phyloP scores from a whole-genome alignment of 2,113 vertebrate genomes.

The Sarotherodon lohbergeri region DNA sequence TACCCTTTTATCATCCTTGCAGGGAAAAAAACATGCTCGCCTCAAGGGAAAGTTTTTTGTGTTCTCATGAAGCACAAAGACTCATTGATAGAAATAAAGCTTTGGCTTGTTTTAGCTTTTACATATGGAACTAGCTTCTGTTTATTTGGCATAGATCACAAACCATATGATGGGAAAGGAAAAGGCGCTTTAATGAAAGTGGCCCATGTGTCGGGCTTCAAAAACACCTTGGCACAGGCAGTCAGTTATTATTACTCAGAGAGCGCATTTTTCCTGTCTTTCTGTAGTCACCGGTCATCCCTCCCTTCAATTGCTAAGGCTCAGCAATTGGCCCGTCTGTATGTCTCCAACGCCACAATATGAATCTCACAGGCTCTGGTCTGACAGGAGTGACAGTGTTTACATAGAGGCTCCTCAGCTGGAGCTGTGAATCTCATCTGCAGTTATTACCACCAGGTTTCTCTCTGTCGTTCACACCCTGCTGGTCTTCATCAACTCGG shows the following conservation, averaged over 20 bases:
- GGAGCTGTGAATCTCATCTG: slow-evolving; percentile 45
- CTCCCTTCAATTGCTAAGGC: slow-evolving; percentile 4
- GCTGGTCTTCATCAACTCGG: slow-evolving; percentile 45
- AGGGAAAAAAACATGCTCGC: not conserved
- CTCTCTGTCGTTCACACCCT: slow-evolving; percentile 38
- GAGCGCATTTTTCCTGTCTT: slow-evolving; percentile 20
- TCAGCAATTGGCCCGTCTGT: slow-evolving; percentile 45
- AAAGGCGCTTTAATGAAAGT: slow-evolving; percentile 16
- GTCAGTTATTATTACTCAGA: slow-evolving; percentile 33
- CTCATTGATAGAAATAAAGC: not conserved
- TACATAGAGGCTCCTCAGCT: slow-evolving; percentile 51
- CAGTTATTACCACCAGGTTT: slow-evolving; percentile 20
- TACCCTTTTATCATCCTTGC: slow-evolving; percentile 27
- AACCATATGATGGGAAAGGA: slow-evolving; percentile 9
- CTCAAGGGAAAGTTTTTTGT: not conserved
- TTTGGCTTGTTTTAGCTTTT: not conserved
- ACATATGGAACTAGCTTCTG: not conserved
- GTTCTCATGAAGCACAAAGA: slow-evolving; percentile 8
- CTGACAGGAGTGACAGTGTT: slow-evolving; percentile 61
- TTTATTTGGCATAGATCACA: slow-evolving; percentile 8
- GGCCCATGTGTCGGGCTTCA: slow-evolving; percentile 35
- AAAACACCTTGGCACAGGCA: slow-evolving; percentile 37
- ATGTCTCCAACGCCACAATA: slow-evolving; percentile 35
- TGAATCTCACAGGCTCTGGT: slow-evolving; percentile 37
- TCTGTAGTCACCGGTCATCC: slow-evolving; percentile 45